Percentiles rank a stretch among this genome's conserved stretches.
Evolutionary conservation across 2,888 invertebrate species (phyloP).

Genomic region (Harpagoxenus sublaevis): DNA sequence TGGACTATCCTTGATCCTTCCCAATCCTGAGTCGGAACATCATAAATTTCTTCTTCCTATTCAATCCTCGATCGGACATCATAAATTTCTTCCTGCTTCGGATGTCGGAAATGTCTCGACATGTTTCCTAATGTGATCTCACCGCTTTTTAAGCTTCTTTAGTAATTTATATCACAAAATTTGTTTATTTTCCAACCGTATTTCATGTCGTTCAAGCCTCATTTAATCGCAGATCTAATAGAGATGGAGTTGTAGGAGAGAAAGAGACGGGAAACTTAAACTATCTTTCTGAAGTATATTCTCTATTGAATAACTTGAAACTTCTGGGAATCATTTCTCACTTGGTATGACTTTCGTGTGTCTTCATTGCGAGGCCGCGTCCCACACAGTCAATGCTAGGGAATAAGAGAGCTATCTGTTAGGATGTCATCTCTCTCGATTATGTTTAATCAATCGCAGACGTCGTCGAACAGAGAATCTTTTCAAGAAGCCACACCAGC

Average conservation of each 20-base stretch:
- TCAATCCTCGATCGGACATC: slow-evolving; percentile 15
- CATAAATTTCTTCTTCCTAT: slow-evolving; percentile 24
- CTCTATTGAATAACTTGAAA: slow-evolving; percentile 27
- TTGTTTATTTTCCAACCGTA: slow-evolving; percentile 5
- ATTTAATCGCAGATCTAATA: slow-evolving; percentile 8
- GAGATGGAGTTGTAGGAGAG: not conserved
- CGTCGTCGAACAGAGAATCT: not conserved
- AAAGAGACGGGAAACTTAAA: not conserved
- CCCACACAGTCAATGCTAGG: not conserved
- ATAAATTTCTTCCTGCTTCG: slow-evolving; percentile 25
- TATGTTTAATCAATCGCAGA: slow-evolving; percentile 23
- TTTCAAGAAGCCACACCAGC: not conserved
- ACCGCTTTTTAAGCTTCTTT: not conserved
- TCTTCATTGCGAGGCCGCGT: not conserved
- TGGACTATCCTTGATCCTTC: not conserved
- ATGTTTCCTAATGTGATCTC: not conserved
- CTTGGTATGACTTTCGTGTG: slow-evolving; percentile 8
- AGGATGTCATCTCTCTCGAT: slow-evolving; percentile 11
- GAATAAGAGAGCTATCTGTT: slow-evolving; percentile 2
- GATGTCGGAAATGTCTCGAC: not conserved
- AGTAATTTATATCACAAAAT: not conserved
- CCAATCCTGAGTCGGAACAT: not conserved
- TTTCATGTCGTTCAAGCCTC: slow-evolving; percentile 8
- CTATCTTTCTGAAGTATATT: slow-evolving; percentile 6
- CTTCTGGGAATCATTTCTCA: slow-evolving; percentile 31